phyloP scores from a whole-genome alignment of 2,888 invertebrate species.

The Patella ulyssiponensis region DNA sequence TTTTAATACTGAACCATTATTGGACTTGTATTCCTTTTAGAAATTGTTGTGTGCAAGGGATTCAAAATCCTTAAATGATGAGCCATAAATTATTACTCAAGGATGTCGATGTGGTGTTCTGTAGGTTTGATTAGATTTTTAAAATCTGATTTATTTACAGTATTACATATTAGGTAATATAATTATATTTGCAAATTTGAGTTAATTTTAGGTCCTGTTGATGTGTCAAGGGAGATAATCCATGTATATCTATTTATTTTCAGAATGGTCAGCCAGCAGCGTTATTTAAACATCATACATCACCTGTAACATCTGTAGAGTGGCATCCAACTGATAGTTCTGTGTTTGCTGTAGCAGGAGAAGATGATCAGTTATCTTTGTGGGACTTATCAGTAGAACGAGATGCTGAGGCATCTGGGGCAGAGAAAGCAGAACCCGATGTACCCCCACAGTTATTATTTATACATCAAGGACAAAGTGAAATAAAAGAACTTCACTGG shows the following conservation, averaged over 20 bases:
- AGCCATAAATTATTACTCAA: too few species aligned
- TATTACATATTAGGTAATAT: too few species aligned
- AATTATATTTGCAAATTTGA: too few species aligned
- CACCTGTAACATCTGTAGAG: slow-evolving; percentile 94
- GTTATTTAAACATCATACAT: slow-evolving; percentile 94
- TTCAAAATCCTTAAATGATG: too few species aligned
- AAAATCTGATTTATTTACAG: too few species aligned
- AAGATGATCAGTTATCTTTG: slow-evolving; percentile 94
- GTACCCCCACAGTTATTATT: slow-evolving; percentile 94
- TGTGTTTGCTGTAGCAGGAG: slow-evolving; percentile 92
- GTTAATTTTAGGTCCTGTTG: too few species aligned
- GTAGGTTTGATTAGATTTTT: too few species aligned
- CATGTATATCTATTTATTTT: slow-evolving; percentile 28
- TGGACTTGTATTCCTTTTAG: too few species aligned
- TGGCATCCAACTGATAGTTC: slow-evolving; percentile 96
- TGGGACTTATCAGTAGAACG: slow-evolving; percentile 85
- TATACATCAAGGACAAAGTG: slow-evolving; percentile 97
- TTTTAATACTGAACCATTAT: too few species aligned
- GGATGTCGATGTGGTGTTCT: too few species aligned
- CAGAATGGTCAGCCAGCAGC: slow-evolving; percentile 84
- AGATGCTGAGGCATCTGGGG: slow-evolving; percentile 50
- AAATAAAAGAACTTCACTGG: slow-evolving; percentile 99
- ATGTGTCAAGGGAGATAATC: too few species aligned
- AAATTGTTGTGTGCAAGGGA: too few species aligned
- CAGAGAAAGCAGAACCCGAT: slow-evolving; percentile 48